phyloP scores from a whole-genome alignment of 2,888 invertebrate species.

The Standfussiana lucernea region DNA sequence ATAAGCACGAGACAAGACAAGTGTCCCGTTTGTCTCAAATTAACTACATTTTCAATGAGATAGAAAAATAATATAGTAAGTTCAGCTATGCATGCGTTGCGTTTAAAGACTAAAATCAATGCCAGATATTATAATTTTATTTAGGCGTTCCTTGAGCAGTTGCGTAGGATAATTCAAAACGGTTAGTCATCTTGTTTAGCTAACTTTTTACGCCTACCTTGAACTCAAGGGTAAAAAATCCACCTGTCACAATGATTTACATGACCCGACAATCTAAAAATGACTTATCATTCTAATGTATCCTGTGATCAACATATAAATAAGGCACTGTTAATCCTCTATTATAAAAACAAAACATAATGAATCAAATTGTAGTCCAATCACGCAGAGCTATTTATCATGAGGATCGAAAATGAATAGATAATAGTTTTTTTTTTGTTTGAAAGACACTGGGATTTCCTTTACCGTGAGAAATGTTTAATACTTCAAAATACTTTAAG shows the following conservation, averaged over 20 bases:
- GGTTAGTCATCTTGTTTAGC: background rate
- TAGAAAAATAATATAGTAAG: background rate
- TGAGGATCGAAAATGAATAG: constrained; percentile 32
- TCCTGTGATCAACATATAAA: constrained; percentile 11
- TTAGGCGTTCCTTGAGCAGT: background rate
- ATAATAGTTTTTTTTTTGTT: constrained; percentile 21
- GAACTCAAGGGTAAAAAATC: background rate
- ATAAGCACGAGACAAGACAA: background rate
- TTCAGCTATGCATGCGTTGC: background rate
- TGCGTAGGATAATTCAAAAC: background rate
- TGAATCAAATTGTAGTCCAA: constrained; percentile 25
- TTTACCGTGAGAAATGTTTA: constrained; percentile 31
- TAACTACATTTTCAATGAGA: background rate
- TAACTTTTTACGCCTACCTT: background rate
- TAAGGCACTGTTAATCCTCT: constrained; percentile 11
- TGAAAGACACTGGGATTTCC: constrained; percentile 9
- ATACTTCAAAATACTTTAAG: background rate
- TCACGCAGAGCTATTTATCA: constrained; percentile 45
- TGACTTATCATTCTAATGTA: constrained; percentile 29
- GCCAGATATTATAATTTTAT: background rate
- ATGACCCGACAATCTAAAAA: background rate
- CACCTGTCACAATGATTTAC: constrained; percentile 31
- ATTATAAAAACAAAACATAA: constrained; percentile 4
- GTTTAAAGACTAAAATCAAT: too few relatives aligned
- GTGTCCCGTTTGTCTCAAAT: background rate